Evolutionary conservation across 2,113 vertebrate species (phyloP).

Genomic region (Pimephales promelas): DNA sequence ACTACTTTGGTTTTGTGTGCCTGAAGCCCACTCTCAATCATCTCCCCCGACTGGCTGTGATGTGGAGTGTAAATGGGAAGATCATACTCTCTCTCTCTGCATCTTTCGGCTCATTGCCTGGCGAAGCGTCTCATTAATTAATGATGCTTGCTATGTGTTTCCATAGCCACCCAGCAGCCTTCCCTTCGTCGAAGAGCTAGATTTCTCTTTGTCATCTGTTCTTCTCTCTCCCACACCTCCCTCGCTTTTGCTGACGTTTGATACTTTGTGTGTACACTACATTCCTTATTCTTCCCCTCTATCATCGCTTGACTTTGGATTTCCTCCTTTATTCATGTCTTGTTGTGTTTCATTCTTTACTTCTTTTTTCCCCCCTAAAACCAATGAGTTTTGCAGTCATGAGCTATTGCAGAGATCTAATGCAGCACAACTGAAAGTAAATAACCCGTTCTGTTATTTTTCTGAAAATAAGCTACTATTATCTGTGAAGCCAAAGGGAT

Average conservation of each 20-base stretch:
- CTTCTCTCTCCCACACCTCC: constrained; percentile 9
- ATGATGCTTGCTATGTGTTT: constrained; percentile 58
- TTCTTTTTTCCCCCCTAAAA: not conserved
- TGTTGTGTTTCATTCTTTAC: not conserved
- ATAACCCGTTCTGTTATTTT: constrained; percentile 33
- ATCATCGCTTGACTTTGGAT: not conserved
- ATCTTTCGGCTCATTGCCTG: constrained; percentile 23
- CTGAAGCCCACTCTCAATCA: not conserved
- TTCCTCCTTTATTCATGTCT: constrained; percentile 20
- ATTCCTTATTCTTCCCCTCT: not conserved
- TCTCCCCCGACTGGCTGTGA: constrained; percentile 36
- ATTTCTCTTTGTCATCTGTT: constrained; percentile 45
- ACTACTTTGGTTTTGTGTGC: constrained; percentile 11
- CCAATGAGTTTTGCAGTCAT: constrained; percentile 16
- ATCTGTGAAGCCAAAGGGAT: constrained; percentile 40
- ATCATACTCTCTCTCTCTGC: constrained; percentile 22
- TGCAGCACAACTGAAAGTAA: constrained; percentile 39
- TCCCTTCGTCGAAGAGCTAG: not conserved
- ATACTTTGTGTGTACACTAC: constrained; percentile 12
- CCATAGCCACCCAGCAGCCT: constrained; percentile 63
- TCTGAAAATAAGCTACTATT: constrained; percentile 40
- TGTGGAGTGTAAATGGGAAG: constrained; percentile 10
- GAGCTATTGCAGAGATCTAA: not conserved
- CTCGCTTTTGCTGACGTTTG: constrained; percentile 44
- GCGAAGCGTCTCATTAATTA: constrained; percentile 51